These are phyloP conservation scores for Dipodomys merriami DNA, from an alignment of 2,113 vertebrate species.

Conservation along the genomic window DNA sequence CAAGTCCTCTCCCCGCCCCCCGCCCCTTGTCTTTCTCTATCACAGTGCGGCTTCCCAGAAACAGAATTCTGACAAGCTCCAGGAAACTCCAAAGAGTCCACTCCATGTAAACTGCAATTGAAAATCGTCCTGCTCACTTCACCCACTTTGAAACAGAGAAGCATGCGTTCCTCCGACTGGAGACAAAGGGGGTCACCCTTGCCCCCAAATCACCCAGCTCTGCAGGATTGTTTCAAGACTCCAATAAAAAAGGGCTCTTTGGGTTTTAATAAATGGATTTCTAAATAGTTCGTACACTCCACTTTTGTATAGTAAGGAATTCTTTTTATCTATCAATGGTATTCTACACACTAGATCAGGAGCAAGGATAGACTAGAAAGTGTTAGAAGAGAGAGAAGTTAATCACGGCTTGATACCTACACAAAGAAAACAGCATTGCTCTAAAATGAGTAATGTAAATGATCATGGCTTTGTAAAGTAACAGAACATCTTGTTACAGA, in stretches of 20 bases:
- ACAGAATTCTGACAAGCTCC: conserved; percentile 52
- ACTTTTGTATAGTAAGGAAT: conserved; percentile 51
- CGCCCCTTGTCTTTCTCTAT: conserved; percentile 66
- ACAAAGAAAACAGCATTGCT: not conserved
- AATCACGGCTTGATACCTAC: not conserved
- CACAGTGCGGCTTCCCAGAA: conserved; percentile 76
- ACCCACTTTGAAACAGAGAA: conserved; percentile 22
- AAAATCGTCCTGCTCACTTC: conserved; percentile 60
- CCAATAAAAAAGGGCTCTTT: conserved; percentile 56
- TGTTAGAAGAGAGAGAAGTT: not conserved
- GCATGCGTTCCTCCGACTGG: not conserved
- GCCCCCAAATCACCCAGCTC: not conserved
- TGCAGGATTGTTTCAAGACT: conserved; percentile 33
- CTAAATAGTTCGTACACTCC: conserved; percentile 52
- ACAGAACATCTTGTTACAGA: not conserved
- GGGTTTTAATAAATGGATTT: conserved; percentile 63
- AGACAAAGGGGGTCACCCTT: conserved; percentile 34
- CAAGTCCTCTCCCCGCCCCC: conserved; percentile 45
- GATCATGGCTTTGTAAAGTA: not conserved
- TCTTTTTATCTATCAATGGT: conserved; percentile 29
- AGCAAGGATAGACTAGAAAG: conserved; percentile 22
- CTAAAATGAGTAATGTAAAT: not conserved
- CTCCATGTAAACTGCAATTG: conserved; percentile 57
- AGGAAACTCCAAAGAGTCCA: conserved; percentile 61
- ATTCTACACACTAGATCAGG: conserved; percentile 9